These are phyloP conservation scores for Notolepis coatsorum DNA, from an alignment of 2,797 vertebrate species.

Conservation along the genomic window DNA sequence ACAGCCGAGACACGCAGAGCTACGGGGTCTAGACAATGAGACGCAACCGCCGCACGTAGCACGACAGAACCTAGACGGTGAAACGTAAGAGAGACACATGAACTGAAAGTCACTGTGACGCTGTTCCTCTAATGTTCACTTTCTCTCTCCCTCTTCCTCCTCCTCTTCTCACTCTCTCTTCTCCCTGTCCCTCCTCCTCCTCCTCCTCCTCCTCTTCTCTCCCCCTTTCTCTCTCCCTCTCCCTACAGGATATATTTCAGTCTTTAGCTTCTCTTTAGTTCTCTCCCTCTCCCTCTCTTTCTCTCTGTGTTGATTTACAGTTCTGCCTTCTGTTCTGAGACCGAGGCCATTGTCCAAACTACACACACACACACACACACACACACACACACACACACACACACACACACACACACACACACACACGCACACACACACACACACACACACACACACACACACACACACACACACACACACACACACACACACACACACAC, in stretches of 20 bases:
- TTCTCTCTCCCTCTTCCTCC: neutral
- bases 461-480: constrained; percentile 2
- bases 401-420: constrained; percentile 1
- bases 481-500: constrained; percentile 7
- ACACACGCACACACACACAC: constrained; percentile 4
- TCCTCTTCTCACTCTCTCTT: neutral
- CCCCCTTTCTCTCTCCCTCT: constrained; percentile 10
- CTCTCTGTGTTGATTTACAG: constrained; percentile 67
- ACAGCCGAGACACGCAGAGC: too few species aligned
- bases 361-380: too few species aligned
- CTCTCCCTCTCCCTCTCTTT: constrained; percentile 27
- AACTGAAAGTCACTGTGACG: neutral
- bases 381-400: neutral
- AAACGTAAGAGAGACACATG: too few species aligned
- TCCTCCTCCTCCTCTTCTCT: neutral
- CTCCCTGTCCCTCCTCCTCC: neutral
- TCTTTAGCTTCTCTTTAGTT: constrained; percentile 37
- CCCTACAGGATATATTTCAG: too few species aligned
- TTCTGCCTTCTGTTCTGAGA: constrained; percentile 52
- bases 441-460: constrained; percentile 8
- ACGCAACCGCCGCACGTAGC: too few species aligned
- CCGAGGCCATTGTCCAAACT: constrained; percentile 27
- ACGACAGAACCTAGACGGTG: too few species aligned
- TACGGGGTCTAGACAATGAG: too few species aligned
- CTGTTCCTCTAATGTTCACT: constrained; percentile 16